Conservation (phyloP, 2,113 vertebrate species). For the Dermatemys mawii region DNA sequence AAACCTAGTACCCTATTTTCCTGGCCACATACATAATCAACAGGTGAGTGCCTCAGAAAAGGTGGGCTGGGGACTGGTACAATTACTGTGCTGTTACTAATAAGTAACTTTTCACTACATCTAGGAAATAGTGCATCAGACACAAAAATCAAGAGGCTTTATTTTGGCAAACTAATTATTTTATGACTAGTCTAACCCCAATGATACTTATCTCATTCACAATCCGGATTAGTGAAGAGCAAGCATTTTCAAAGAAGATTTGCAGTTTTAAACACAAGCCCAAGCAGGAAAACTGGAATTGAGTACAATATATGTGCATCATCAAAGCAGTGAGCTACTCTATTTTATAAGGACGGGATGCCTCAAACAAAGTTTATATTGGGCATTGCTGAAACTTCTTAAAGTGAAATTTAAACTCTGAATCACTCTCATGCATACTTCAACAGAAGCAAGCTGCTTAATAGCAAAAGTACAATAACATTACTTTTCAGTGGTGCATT, state of each 20-base stretch:
- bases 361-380: not conserved
- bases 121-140: not conserved
- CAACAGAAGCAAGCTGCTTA: not conserved
- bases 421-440: not conserved
- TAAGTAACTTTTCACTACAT: not conserved
- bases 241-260: not conserved
- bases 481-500: not conserved
- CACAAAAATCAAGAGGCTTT: slow-evolving; percentile 39
- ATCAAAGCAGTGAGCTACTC: not conserved
- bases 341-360: not conserved
- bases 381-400: not conserved
- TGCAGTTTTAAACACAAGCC: slow-evolving; percentile 1
- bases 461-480: not conserved
- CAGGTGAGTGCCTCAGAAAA: not conserved
- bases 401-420: not conserved
- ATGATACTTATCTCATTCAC: slow-evolving; percentile 39
- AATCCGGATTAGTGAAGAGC: slow-evolving; percentile 26
- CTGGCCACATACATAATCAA: not conserved
- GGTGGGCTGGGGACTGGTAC: not conserved
- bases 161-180: slow-evolving; percentile 31
- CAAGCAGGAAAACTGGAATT: not conserved
- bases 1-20: not conserved
- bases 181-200: slow-evolving; percentile 12
- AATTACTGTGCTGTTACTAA: not conserved
- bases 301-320: not conserved